Conservation (phyloP, 1,140 invertebrate genomes). For the Glossosoma conforme region DNA sequence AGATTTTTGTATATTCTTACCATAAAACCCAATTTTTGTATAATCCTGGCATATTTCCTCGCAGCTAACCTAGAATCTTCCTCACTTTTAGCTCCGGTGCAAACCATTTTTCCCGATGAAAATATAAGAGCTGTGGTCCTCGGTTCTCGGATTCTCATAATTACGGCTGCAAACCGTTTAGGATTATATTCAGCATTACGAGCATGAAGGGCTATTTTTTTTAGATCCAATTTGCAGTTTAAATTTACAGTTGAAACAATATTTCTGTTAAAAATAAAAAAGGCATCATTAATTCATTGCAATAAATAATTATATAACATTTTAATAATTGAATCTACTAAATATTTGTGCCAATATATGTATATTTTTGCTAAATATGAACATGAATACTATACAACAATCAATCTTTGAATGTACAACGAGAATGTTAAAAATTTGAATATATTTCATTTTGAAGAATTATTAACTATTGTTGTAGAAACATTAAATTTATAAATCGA, state of each 20-base stretch:
- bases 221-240: conserved; percentile 91
- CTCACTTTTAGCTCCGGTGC: conserved; percentile 99
- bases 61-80: conserved; percentile 95
- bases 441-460: too few species aligned
- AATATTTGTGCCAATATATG: too few species aligned
- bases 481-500: too few species aligned
- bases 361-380: too few species aligned
- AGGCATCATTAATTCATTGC: too few species aligned
- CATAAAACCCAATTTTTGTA: conserved; percentile 96
- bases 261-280: conserved; percentile 66
- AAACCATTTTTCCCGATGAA: conserved; percentile 99
- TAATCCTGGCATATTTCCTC: conserved; percentile 97
- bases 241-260: conserved; percentile 98
- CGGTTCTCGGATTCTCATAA: conserved; percentile 98
- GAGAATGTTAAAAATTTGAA: too few species aligned
- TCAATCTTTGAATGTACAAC: too few species aligned
- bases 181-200: conserved; percentile 99
- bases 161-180: conserved; percentile 99
- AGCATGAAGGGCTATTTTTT: conserved; percentile 97
- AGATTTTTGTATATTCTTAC: conserved; percentile 60
- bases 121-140: conserved; percentile 98
- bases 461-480: too few species aligned
- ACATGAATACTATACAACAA: too few species aligned
- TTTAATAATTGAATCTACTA: too few species aligned
- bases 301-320: conserved; percentile 11